phyloP scores from a whole-genome alignment of 1,140 invertebrate genomes.

The Ctenoplectra terminalis region DNA sequence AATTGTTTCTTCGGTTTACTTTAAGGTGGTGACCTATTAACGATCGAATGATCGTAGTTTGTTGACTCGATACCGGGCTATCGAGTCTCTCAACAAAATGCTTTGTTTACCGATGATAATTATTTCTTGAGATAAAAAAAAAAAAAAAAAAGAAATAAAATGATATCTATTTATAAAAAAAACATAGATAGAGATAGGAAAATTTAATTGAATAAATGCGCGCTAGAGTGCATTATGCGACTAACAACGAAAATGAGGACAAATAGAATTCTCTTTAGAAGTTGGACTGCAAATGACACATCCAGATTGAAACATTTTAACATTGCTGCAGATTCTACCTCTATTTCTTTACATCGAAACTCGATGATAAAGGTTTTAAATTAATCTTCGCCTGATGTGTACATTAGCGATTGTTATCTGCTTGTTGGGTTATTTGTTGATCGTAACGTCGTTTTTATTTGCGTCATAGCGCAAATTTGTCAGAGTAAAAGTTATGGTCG shows the following conservation, averaged over 20 bases:
- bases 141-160: too few relatives aligned
- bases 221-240: not conserved
- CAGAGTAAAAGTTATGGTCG: not conserved
- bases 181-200: not conserved
- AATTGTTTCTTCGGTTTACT: not conserved
- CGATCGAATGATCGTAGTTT: not conserved
- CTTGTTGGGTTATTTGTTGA: slow-evolving; percentile 55
- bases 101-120: slow-evolving; percentile 46
- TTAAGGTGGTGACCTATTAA: slow-evolving; percentile 28
- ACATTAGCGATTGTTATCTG: slow-evolving; percentile 67
- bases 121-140: too few relatives aligned
- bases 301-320: not conserved
- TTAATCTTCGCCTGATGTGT: slow-evolving; percentile 73
- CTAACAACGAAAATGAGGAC: not conserved
- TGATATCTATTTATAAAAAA: slow-evolving; percentile 14
- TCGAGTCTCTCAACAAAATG: slow-evolving; percentile 19
- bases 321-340: too few relatives aligned
- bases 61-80: slow-evolving; percentile 26
- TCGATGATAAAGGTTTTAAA: slow-evolving; percentile 73
- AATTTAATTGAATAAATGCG: not conserved
- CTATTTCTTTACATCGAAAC: slow-evolving; percentile 18
- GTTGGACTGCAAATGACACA: not conserved
- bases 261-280: not conserved
- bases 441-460: slow-evolving; percentile 63
- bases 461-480: slow-evolving; percentile 46